Evolutionary conservation across 2,797 vertebrate genomes (phyloP), one percentile per base, ranked within the genome.

Genomic region (Hemitrygon akajei): DNA sequence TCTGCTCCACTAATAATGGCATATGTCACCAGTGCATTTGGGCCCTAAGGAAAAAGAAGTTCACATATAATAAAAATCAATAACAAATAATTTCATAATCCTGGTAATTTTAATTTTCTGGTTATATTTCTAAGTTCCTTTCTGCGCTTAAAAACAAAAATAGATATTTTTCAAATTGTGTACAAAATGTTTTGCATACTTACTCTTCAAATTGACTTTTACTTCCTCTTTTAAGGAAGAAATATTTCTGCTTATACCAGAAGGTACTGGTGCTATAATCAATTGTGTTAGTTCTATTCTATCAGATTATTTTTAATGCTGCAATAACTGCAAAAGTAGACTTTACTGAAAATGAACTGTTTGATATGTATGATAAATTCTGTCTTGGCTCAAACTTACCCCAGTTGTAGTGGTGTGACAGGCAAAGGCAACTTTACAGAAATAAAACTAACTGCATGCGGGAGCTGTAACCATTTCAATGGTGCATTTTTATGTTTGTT

Each of bases 1-100:
- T 99, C 99, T 0, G 99, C 98, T 1, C 98, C 99, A 0, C 98
- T 99, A 95, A 99, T 97, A 95, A 99, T 99, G 12, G 98, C 97
- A 95, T 99, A 99, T 0, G 99, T 99, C 94, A 99, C 98, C 0
- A 99, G 96, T 80, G 99, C 99, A 37, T 99, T 99, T 16, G 98
- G 98, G 94, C 99, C 99, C 99, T 99, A 94, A 69, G 0, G 66
- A 93, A 94, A 94, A 34, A 4, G 40, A 93, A 4, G 93, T 27
- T 1, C 22, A 56, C 34, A 66, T 58, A 18, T 76, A 81, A 93
- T 91, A 0, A 94, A 94, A 94, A 84, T 94, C 92, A 95, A 95
- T 94, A 94, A 22, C 34, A 89, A 89, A 37, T 37, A 66, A 22
- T 66, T 89, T 12, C 18, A 16, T 37, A 34, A 18, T 89, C 63